Base-by-base conservation (phyloP, 2,797 vertebrate species). In the Pterois miles region DNA sequence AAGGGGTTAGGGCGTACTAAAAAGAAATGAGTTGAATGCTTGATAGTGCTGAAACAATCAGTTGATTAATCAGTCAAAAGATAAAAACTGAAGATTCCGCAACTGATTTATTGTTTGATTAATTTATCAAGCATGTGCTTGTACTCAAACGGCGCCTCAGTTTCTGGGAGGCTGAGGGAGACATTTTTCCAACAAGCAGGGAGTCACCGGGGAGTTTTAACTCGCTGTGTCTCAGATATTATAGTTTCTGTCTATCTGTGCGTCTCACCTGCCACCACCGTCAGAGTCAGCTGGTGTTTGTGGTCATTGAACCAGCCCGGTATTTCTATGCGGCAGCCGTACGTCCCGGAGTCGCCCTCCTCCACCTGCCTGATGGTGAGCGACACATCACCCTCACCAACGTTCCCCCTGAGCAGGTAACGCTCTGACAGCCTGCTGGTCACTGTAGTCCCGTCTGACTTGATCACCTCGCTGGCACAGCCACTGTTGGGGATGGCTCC, bases 291-390 rank as follows among this genome's bases (percentile, higher is more conserved):
- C 16, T 94, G 67, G 2, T 8, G 57, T 68, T 80, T 87, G 11
- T 84, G 48, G 14, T 98, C 97, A 4, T 98, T 98, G 88, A 96
- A 93, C 84, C 0, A 85, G 18, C 97, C 97, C 0, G 86, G 62
- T 79, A 95, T 72, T 6, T 96, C 81, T 84, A 98, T 92, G 0
- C 96, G 95, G 77, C 97, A 98, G 87, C 97, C 97, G 1, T 97
- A 98, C 0, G 0, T 82, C 52, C 97, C 97, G 0, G 90, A 88
- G 88, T 98, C 97, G 0, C 34, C 67, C 65, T 91, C 83, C 33
- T 72, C 58, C 0, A 94, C 93, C 0, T 84, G 83, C 64, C 67
- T 5, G 8, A 98, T 96, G 0, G 94, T 97, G 87, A 97, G 92
- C 20, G 96, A 96, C 76, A 96, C 94, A 0, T 97, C 83, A 0